Conservation (phyloP, 2,797 vertebrate species). For the Notolabrus celidotus region DNA sequence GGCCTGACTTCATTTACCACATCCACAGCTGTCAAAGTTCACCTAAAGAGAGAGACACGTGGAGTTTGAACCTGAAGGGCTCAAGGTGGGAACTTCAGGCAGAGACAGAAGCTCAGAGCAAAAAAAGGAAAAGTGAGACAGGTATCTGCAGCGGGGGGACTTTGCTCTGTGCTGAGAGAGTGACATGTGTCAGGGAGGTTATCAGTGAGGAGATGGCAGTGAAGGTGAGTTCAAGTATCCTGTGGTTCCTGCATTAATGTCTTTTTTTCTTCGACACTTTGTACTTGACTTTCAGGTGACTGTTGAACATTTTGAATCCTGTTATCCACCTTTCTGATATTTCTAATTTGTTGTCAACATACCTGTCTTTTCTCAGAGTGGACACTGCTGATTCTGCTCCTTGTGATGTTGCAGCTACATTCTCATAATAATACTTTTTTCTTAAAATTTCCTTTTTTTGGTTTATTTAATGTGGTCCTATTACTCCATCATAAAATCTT, state of each 20-base stretch:
- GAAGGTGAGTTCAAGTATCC: slow-evolving; percentile 25
- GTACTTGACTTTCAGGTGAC: background rate
- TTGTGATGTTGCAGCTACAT: no score
- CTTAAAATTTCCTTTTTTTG: no score
- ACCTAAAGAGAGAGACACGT: slow-evolving; percentile 8
- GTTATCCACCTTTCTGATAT: background rate
- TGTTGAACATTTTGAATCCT: background rate
- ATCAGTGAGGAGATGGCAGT: slow-evolving; percentile 26
- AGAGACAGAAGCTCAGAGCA: background rate
- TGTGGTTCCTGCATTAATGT: slow-evolving; percentile 4
- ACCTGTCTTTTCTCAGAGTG: no score
- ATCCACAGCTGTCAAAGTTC: slow-evolving; percentile 29
- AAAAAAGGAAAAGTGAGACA: background rate
- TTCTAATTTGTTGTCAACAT: background rate
- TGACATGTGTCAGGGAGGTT: slow-evolving; percentile 28
- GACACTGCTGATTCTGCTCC: no score
- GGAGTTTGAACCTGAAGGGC: slow-evolving; percentile 7
- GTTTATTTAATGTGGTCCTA: background rate
- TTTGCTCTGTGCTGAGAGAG: slow-evolving; percentile 24
- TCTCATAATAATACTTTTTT: no score
- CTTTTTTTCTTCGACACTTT: background rate
- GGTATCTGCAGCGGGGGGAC: slow-evolving; percentile 14
- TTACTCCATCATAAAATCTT: background rate
- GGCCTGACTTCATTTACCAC: slow-evolving; percentile 28
- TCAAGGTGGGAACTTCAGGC: background rate